These are phyloP conservation scores for Blera fallax DNA, from an alignment of 2,888 invertebrate species.

Conservation along the genomic window DNA sequence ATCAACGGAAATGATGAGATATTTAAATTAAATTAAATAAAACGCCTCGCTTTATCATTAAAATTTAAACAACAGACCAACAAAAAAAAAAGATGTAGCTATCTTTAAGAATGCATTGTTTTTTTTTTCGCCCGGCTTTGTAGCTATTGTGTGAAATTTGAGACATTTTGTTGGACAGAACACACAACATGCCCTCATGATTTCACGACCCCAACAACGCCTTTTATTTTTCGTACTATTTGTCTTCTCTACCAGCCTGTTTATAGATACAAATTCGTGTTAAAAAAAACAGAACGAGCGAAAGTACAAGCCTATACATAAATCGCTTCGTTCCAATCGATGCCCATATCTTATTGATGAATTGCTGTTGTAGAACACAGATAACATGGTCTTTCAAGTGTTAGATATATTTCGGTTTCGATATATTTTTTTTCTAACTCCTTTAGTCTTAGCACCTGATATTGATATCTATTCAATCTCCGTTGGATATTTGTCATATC, in stretches of 20 bases:
- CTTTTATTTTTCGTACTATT: slow-evolving; percentile 10
- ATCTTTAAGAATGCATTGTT: background rate
- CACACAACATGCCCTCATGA: slow-evolving; percentile 41
- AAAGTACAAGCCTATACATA: slow-evolving; percentile 3
- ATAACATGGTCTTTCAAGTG: slow-evolving; percentile 12
- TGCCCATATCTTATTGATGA: slow-evolving; percentile 5
- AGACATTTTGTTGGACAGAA: slow-evolving; percentile 7
- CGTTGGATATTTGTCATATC: background rate
- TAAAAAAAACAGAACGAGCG: slow-evolving; percentile 6
- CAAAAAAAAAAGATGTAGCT: background rate
- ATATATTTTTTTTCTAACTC: background rate
- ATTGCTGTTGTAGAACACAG: slow-evolving; percentile 8
- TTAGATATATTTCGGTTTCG: background rate
- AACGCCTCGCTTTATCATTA: slow-evolving; percentile 10
- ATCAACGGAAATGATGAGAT: slow-evolving; percentile 1
- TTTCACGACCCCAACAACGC: background rate
- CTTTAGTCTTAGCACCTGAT: background rate
- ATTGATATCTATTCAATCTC: background rate
- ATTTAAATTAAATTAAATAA: slow-evolving; percentile 31
- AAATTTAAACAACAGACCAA: background rate
- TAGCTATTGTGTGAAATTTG: slow-evolving; percentile 13
- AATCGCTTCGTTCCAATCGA: background rate
- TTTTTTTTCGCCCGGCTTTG: background rate
- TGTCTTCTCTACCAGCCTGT: slow-evolving; percentile 33
- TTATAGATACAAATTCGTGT: background rate